Evolutionary conservation across 2,888 invertebrate species (phyloP).

Genomic region (Syrista parreyssii): DNA sequence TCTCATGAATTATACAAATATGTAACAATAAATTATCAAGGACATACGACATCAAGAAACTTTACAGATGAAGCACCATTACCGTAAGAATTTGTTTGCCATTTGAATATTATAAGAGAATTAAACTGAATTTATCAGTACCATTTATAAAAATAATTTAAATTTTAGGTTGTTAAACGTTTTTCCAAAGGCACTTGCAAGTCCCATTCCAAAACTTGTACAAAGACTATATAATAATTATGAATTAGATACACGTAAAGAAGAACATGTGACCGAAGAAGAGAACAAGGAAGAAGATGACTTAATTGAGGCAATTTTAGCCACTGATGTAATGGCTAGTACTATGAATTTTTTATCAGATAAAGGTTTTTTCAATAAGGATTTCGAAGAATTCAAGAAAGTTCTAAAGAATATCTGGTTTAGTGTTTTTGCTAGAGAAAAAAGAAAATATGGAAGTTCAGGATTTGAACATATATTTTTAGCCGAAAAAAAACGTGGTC

Average conservation of each 20-base stretch:
- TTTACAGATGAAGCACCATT: conserved; percentile 37
- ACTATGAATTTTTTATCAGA: conserved; percentile 39
- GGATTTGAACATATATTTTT: conserved; percentile 74
- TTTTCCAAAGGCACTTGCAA: not conserved
- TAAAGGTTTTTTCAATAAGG: conserved; percentile 36
- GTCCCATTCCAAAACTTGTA: conserved; percentile 26
- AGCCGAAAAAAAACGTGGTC: conserved; percentile 67
- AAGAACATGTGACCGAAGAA: conserved; percentile 31
- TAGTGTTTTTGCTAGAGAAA: conserved; percentile 66
- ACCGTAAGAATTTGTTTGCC: conserved; percentile 32
- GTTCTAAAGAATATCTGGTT: conserved; percentile 56
- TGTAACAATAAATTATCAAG: conserved; percentile 36
- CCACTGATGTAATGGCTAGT: conserved; percentile 27
- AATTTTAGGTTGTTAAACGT: conserved; percentile 27
- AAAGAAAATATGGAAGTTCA: conserved; percentile 66
- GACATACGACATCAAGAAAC: conserved; percentile 24
- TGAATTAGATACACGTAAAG: conserved; percentile 30
- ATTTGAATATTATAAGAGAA: not conserved
- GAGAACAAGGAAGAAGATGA: conserved; percentile 36
- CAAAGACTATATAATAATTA: conserved; percentile 42
- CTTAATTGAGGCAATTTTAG: conserved; percentile 35
- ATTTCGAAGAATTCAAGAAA: conserved; percentile 41
- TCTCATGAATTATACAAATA: conserved; percentile 15
- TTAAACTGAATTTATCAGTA: not conserved
- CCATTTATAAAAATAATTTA: conserved; percentile 16